These are phyloP conservation scores for Fragum sueziense DNA, from an alignment of 2,888 invertebrate genomes.

Conservation along the genomic window DNA sequence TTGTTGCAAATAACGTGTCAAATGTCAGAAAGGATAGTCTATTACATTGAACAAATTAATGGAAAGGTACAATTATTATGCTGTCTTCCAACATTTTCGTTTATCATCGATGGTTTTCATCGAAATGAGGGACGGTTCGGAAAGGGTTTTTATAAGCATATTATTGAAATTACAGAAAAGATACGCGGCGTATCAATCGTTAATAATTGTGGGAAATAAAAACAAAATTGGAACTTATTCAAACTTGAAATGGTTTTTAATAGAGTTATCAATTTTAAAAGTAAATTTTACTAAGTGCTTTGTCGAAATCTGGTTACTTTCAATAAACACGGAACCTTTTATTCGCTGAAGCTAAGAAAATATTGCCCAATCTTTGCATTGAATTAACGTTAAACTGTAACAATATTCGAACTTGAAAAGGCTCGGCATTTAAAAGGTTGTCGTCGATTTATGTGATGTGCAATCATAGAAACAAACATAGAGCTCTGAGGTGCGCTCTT, in stretches of 20 bases:
- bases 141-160: no score
- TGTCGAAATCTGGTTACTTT: slow-evolving; percentile 39
- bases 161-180: neutral
- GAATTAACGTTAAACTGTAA: slow-evolving; percentile 60
- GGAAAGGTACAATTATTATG: no score
- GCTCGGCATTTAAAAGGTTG: neutral
- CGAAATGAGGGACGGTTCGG: no score
- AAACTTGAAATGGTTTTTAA: slow-evolving; percentile 41
- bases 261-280: slow-evolving; percentile 51
- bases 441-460: no score
- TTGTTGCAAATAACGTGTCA: no score
- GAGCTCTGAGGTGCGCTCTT: no score
- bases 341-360: slow-evolving; percentile 45
- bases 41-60: no score
- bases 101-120: no score
- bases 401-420: slow-evolving; percentile 38
- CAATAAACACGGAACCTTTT: slow-evolving; percentile 5
- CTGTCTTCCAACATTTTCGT: no score
- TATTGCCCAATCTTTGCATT: slow-evolving; percentile 50
- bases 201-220: slow-evolving; percentile 51
- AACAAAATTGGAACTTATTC: slow-evolving; percentile 37
- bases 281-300: slow-evolving; percentile 60
- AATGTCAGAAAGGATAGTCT: no score
- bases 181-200: slow-evolving; percentile 34
- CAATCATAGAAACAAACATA: no score